Base-by-base conservation (phyloP, 2,797 vertebrate species). In the Hybognathus amarus region DNA sequence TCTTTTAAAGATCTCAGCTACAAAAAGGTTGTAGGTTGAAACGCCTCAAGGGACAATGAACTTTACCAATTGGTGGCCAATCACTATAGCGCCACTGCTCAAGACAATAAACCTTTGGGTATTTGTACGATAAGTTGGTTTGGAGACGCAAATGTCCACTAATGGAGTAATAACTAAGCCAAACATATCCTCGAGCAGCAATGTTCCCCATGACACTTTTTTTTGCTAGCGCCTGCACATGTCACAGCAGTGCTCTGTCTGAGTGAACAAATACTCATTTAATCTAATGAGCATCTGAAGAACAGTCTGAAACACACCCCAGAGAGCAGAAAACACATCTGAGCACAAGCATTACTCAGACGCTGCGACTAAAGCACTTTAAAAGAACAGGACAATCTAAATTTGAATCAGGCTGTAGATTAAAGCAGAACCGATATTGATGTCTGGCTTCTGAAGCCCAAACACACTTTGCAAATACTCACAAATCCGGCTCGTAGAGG, bases 401-500 rank as follows among this genome's bases (percentile, higher is more conserved):
- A 71, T 61, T 61, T 61, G 68, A 80, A 61, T 80, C 79, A 71
- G 40, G 18, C 20, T 73, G 42, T 50, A 61, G 40, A 81, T 80
- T 80, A 71, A 47, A 71, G 68, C 33, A 56, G 66, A 69, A 38
- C 38, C 17, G 67, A 36, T 81, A 81, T 73, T 63, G 68, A 73
- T 63, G 68, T 47, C 30, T 33, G 68, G 6, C 56, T 70, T 47
- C 52, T 45, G 38, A 61, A 61, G 54, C 42, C 61, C 79, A 73
- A 33, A 38, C 30, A 47, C 79, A 71, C 68, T 33, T 71, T n/a
- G 54, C 12, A 79, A 79, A 87, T 54, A 85, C 89, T 89, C 85
- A 30, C 76, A 77, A 64, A 73, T 17, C 74, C 54, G 40, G n/a
- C 54, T 76, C 36, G 36, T 20, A n/a, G 5, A 61, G 74, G n/a